These are phyloP conservation scores for Ceuthmochares aereus DNA, from an alignment of 2,113 vertebrate species.

Conservation along the genomic window DNA sequence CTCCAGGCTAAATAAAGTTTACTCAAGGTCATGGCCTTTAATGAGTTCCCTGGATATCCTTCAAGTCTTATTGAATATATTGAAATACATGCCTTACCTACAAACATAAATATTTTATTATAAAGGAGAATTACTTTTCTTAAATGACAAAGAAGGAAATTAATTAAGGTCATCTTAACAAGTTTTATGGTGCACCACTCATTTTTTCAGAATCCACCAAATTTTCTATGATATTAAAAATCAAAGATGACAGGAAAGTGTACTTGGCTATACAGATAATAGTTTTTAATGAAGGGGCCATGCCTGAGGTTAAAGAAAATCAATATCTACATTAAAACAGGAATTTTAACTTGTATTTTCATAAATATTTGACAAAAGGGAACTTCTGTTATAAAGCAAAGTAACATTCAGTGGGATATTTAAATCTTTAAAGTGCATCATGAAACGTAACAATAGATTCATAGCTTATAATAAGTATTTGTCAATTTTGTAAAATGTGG, in stretches of 20 bases:
- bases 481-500: not conserved
- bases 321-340: not conserved
- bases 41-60: conserved; percentile 13
- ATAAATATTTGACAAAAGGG: not conserved
- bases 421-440: not conserved
- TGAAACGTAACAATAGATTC: not conserved
- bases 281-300: not conserved
- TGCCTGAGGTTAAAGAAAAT: not conserved
- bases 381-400: not conserved
- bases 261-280: not conserved
- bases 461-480: not conserved
- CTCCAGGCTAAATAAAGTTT: not conserved
- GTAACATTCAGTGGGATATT: not conserved
- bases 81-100: not conserved
- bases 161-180: not conserved
- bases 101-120: not conserved
- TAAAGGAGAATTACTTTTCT: not conserved
- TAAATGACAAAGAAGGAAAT: not conserved
- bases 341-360: not conserved
- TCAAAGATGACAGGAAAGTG: not conserved
- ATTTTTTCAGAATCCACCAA: not conserved
- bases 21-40: not conserved
- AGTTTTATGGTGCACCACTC: not conserved
- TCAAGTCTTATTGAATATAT: not conserved
- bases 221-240: not conserved